A percentile compares a stretch with the other conserved stretches of the same genome.
phyloP scores from a whole-genome alignment of 2,888 invertebrate species.

The Nomada hirtipes region DNA sequence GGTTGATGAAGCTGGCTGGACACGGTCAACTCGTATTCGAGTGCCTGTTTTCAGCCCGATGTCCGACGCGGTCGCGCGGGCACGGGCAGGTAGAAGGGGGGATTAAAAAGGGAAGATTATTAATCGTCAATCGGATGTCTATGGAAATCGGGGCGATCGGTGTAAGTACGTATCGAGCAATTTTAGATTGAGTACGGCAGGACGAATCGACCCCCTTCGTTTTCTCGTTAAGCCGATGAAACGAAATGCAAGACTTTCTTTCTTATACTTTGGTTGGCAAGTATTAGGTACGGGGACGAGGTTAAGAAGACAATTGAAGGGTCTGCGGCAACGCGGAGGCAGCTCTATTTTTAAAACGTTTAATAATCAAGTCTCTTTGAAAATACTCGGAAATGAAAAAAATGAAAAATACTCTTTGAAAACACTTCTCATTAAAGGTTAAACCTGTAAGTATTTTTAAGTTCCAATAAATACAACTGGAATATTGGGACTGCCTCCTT shows the following conservation, averaged over 20 bases:
- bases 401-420: too few species aligned
- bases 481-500: too few species aligned
- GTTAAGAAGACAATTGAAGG: background rate
- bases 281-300: background rate
- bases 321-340: too few species aligned
- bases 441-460: too few species aligned
- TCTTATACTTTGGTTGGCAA: background rate
- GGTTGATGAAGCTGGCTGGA: slow-evolving; percentile 61
- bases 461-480: too few species aligned
- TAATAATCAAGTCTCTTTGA: too few species aligned
- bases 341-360: too few species aligned
- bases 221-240: slow-evolving; percentile 5
- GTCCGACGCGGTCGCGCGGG: background rate
- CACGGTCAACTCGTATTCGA: background rate
- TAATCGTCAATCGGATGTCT: slow-evolving; percentile 39
- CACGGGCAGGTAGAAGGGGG: slow-evolving; percentile 11
- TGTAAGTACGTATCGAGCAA: background rate
- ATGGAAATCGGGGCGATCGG: slow-evolving; percentile 31
- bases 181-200: slow-evolving; percentile 44
- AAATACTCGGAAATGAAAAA: too few species aligned
- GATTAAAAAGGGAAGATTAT: slow-evolving; percentile 49
- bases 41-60: background rate
- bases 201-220: slow-evolving; percentile 37
- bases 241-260: background rate
- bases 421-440: too few species aligned